These are phyloP conservation scores for Trogon surrucura DNA, from an alignment of 2,113 vertebrate species.

Conservation along the genomic window DNA sequence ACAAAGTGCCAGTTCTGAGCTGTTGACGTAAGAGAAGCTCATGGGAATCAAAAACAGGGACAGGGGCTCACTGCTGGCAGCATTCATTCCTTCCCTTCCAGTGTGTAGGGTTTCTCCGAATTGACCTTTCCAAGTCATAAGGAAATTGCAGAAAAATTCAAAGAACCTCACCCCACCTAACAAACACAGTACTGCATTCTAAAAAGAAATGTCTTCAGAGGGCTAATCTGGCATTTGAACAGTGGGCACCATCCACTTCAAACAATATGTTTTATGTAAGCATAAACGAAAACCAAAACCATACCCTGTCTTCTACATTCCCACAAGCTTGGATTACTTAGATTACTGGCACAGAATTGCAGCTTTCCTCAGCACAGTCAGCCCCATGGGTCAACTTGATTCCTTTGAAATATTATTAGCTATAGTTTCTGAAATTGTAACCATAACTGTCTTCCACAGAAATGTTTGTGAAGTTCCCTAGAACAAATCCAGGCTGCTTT, in stretches of 20 bases:
- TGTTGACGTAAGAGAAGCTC: neutral
- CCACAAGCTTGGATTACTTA: neutral
- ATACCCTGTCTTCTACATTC: neutral
- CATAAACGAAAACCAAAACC: constrained; percentile 33
- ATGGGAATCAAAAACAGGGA: accelerated
- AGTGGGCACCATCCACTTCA: neutral
- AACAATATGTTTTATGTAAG: constrained; percentile 17
- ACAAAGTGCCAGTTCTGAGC: neutral
- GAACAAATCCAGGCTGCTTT: neutral
- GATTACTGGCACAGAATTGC: neutral
- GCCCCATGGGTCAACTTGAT: neutral
- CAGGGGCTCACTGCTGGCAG: neutral
- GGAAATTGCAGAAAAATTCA: neutral
- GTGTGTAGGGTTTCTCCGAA: accelerated
- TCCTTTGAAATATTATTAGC: neutral
- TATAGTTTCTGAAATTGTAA: constrained; percentile 19
- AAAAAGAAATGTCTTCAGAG: neutral
- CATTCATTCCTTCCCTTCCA: neutral
- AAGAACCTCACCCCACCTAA: neutral
- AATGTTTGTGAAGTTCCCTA: neutral
- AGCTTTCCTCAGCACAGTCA: neutral
- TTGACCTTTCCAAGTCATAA: neutral
- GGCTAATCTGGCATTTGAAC: neutral
- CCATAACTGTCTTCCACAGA: neutral
- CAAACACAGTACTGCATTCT: neutral